Conservation (phyloP, 2,888 invertebrate genomes). For the Yponomeuta sedellus region DNA sequence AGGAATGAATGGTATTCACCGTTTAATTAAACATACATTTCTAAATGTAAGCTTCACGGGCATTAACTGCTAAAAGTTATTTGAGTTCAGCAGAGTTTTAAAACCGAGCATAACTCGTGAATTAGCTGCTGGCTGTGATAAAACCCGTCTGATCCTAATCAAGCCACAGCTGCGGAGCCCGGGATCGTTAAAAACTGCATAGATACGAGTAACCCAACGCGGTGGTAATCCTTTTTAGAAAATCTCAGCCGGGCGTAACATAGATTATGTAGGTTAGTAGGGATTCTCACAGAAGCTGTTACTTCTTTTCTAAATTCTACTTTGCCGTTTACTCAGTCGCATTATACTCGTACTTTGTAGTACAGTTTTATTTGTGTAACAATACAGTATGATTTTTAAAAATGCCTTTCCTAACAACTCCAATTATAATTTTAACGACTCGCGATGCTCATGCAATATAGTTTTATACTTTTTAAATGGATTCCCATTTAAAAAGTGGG, state of each 20-base stretch:
- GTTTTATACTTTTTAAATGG: no score
- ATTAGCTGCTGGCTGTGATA: not conserved
- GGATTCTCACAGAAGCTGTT: not conserved
- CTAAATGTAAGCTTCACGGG: not conserved
- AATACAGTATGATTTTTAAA: no score
- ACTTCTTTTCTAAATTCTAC: no score
- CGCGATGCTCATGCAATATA: no score
- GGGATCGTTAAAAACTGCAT: not conserved
- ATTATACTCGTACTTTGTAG: no score
- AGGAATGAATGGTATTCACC: not conserved
- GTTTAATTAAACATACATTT: not conserved
- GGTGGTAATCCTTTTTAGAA: not conserved
- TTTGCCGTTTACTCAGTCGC: no score
- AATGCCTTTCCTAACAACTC: no score
- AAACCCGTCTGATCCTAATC: not conserved
- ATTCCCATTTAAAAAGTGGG: no score
- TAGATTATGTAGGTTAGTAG: not conserved
- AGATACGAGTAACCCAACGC: not conserved
- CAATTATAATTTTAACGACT: no score
- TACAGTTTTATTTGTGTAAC: no score
- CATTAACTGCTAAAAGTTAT: not conserved
- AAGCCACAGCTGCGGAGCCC: not conserved
- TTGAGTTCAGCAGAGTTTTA: not conserved
- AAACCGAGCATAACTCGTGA: not conserved
- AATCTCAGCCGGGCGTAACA: not conserved